Base-by-base conservation (phyloP, 2,797 vertebrate species). In the Numenius phaeopus region DNA sequence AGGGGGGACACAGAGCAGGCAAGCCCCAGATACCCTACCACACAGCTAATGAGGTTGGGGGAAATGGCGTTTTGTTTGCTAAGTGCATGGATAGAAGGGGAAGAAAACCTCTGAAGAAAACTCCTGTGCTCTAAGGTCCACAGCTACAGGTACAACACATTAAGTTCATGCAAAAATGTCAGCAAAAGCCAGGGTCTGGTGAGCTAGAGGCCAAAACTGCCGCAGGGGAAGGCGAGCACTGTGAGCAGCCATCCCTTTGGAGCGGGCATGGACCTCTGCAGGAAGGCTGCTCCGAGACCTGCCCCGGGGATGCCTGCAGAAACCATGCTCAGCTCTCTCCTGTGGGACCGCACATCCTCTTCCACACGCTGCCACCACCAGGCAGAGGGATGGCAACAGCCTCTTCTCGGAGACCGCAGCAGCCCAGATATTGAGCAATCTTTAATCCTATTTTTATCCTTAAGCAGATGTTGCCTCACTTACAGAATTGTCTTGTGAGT, bases 231-330 rank as follows among this genome's bases (percentile, higher is more conserved):
- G 29, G 49, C 4, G 2, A 4, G 11, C 10, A 21, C 7, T 6
- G 8, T 4, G 4, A 78, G 39, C 66, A 79, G 18, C 26, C 47
- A 75, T 46, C 29, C 10, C 34, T 89, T 16, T 11, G 27, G 10
- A 37, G n/a, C 0, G 0, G 10, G 21, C 32, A 39, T 1, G 2
- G n/a, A 77, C 15, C 11, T 66, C 34, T 42, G 2, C 6, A 12
- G 34, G 7, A 62, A 42, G 40, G 32, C 19, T 66, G 30, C 29
- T 47, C 59, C 3, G 17, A 61, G 30, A 46, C 30, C 44, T 29
- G 21, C 12, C 2, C 0, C 7, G 34, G 18, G 19, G 6, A 58
- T 70, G 11, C 26, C n/a, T 6, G 17, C 3, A 23, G 8, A 73
- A 23, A 34, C 16, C 11, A 6, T 54, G 8, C 3, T 18, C 47